These are phyloP conservation scores for Morus bassanus DNA, from an alignment of 2,797 vertebrate species.

Conservation along the genomic window DNA sequence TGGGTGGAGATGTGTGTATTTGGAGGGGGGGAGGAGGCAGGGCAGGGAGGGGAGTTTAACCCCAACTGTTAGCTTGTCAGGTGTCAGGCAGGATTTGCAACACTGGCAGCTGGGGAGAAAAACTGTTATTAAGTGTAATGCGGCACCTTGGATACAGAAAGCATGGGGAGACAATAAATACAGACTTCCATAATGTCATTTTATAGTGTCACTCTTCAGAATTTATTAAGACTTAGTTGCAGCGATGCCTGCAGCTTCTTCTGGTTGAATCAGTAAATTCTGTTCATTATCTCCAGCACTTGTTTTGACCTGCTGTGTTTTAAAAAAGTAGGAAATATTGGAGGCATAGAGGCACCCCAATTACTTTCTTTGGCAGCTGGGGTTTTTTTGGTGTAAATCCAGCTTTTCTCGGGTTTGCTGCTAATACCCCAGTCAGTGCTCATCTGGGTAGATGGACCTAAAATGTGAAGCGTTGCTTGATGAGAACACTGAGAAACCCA, in stretches of 20 bases:
- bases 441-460: accelerated
- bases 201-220: slow-evolving; percentile 3
- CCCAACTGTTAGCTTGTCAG: not conserved
- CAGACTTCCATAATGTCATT: slow-evolving; percentile 1
- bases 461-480: accelerated
- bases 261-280: not conserved
- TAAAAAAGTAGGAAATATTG: not conserved
- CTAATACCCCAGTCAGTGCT: not conserved
- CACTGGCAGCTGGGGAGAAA: not conserved
- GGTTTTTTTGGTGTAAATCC: not conserved
- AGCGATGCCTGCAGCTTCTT: slow-evolving; percentile 3
- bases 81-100: not conserved
- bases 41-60: not conserved
- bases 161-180: slow-evolving; percentile 17
- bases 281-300: not conserved
- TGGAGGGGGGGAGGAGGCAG: not conserved
- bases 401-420: not conserved
- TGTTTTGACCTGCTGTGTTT: not conserved
- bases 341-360: not conserved
- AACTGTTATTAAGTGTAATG: slow-evolving; percentile 21
- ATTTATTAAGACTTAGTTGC: not conserved
- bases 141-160: not conserved
- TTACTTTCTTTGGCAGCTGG: not conserved
- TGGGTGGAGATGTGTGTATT: not conserved
- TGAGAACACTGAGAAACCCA: not conserved